Conservation (phyloP, 2,888 invertebrate genomes). For the Drosophila stalkeri region DNA sequence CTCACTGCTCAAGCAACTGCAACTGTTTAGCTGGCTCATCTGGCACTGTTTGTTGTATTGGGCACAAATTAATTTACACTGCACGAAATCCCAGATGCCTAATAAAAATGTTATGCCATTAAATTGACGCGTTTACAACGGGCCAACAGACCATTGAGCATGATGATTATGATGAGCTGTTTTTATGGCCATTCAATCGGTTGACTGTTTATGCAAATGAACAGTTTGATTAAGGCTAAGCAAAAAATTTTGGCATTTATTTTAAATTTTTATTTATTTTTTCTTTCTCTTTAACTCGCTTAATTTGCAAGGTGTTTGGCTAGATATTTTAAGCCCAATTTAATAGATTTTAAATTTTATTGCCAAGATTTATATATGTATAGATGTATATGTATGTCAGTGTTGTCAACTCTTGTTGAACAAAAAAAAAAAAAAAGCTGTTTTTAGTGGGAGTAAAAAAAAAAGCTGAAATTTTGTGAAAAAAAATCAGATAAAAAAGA, state of each 20-base stretch:
- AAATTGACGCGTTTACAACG: constrained; percentile 38
- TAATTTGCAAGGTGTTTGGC: neutral
- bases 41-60: constrained; percentile 19
- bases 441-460: no score
- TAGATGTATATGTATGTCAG: no score
- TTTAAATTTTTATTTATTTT: neutral
- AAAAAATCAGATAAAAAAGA: no score
- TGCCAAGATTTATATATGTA: no score
- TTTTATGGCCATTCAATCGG: constrained; percentile 65
- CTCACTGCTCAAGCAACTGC: neutral
- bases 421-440: no score
- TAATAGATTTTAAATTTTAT: no score
- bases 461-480: no score
- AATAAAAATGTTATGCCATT: constrained; percentile 57
- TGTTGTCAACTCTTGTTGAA: no score
- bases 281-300: neutral
- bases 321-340: no score
- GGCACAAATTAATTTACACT: constrained; percentile 72
- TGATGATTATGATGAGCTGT: constrained; percentile 46
- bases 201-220: constrained; percentile 63
- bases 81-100: constrained; percentile 64
- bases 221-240: constrained; percentile 45
- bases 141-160: constrained; percentile 21
- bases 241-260: neutral
- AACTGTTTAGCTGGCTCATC: constrained; percentile 18